Conservation (phyloP, 2,113 vertebrate genomes). For the Origma solitaria region DNA sequence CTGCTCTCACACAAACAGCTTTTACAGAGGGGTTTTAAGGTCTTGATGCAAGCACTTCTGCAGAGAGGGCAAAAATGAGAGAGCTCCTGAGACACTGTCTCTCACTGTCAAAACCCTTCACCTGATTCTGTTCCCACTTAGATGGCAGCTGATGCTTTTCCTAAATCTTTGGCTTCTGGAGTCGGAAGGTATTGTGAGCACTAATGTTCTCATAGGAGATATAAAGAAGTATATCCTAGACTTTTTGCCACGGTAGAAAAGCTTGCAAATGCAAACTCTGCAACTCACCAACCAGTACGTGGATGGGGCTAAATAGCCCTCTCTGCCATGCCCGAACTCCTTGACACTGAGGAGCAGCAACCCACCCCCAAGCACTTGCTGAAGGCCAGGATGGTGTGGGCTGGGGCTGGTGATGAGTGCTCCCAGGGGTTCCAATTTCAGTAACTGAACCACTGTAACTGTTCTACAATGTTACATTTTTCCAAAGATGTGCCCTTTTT, state of each 20-base stretch:
- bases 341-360: background rate
- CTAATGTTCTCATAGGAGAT: background rate
- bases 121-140: background rate
- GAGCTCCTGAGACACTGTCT: background rate
- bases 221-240: background rate
- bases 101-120: background rate
- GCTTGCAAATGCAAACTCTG: background rate
- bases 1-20: conserved; percentile 55
- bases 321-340: background rate
- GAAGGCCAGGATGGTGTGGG: background rate
- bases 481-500: background rate
- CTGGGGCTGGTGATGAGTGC: background rate
- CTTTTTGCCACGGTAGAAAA: background rate
- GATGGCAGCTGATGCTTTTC: background rate
- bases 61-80: conserved; percentile 20
- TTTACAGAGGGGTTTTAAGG: conserved; percentile 55
- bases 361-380: background rate
- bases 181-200: background rate
- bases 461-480: background rate
- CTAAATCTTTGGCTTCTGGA: background rate
- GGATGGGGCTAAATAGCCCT: background rate
- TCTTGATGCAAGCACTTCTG: conserved; percentile 34
- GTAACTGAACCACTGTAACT: background rate
- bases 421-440: background rate
- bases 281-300: background rate